Conservation (phyloP, 2,797 vertebrate genomes). For the Leucoraja ocellata region DNA sequence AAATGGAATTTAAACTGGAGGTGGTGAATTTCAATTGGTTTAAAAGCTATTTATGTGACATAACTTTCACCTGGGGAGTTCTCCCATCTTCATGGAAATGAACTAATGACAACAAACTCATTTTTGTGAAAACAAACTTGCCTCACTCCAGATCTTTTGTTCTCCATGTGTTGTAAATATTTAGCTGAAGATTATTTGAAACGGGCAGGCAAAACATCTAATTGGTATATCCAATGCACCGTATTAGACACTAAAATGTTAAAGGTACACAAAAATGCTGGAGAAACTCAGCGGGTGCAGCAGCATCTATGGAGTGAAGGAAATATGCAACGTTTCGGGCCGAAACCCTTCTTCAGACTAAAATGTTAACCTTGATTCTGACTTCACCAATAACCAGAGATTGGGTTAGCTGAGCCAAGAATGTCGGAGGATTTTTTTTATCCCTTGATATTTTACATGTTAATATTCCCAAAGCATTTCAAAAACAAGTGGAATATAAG, state of each 20-base stretch:
- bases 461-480: not conserved
- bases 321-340: no score
- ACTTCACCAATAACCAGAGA: not conserved
- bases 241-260: not conserved
- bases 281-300: no score
- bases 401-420: not conserved
- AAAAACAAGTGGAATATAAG: not conserved
- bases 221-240: not conserved
- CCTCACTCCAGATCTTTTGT: not conserved
- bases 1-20: no score
- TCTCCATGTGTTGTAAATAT: not conserved
- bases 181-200: not conserved
- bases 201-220: not conserved
- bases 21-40: not conserved
- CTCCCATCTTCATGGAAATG: no score
- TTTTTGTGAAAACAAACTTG: no score
- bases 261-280: no score
- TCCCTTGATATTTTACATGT: no score
- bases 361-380: not conserved
- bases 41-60: not conserved
- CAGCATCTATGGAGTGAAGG: no score
- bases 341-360: no score
- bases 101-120: no score
- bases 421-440: no score
- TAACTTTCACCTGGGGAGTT: not conserved